Evolutionary conservation across 2,888 invertebrate genomes (phyloP), one percentile per base, ranked within the genome.

Genomic region (Cecidostiba fungosa): DNA sequence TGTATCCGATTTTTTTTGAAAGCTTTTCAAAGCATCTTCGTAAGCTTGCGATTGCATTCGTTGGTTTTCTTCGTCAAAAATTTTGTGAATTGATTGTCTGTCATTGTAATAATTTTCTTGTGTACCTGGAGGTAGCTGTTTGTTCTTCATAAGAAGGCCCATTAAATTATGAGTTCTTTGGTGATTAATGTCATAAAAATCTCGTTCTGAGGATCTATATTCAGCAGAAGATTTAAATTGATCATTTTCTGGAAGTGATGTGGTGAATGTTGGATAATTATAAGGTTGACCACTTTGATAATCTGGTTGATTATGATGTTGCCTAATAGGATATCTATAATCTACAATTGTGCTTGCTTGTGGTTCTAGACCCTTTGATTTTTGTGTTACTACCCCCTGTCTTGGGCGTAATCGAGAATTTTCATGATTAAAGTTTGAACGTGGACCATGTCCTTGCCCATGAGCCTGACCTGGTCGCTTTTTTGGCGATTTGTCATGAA

Each of bases 61-160:
- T n/a, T 86, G 89, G 80, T 89, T 91, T 19, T 92, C 91, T 1
- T 89, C 88, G 4, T 91, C 90, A 43, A 90, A 89, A 73, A 88
- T 89, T 59, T 90, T 87, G 6, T 87, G 86, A 12, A 90, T 54
- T 26, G 88, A 87, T n/a, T 91, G 88, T 3, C 86, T 88, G n/a
- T 90, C 89, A 23, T 10, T 50, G 10, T 74, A 50, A 12, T 78
- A 66, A 59, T 82, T 91, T 6, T 88, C 88, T 3, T 86, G n/a
- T 2, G 79, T 85, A 2, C 92, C 91, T 0, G 29, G 26, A 0
- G 93, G 93, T 3, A 93, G 80, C 36, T 91, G 91, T 47, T 91
- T 92, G 78, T 92, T 93, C 83, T 93, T 93, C 92, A 93, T 93
- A n/a, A 93, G 77, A 1, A 92, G 79, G 1, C 93, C 92, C 4